phyloP scores from a whole-genome alignment of 2,797 vertebrate genomes.

The Loriculus beryllinus region DNA sequence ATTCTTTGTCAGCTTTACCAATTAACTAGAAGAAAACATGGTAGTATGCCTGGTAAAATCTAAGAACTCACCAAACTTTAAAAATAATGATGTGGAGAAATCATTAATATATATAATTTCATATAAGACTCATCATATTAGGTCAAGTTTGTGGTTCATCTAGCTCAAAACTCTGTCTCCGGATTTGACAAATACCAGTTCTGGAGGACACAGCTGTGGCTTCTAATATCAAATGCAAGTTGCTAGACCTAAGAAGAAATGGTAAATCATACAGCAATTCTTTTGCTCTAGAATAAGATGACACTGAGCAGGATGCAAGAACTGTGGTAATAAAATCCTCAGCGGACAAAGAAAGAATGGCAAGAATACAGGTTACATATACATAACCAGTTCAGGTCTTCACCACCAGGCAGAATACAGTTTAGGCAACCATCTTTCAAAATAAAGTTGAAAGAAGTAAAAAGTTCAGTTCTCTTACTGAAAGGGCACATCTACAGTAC shows the following conservation, averaged over 20 bases:
- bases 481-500: neutral
- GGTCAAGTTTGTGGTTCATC: neutral
- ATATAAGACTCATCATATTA: neutral
- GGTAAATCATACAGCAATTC: neutral
- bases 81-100: neutral
- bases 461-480: neutral
- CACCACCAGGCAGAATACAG: neutral
- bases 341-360: neutral
- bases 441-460: neutral
- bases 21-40: neutral
- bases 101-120: neutral
- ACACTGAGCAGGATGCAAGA: neutral
- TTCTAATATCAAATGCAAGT: neutral
- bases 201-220: neutral
- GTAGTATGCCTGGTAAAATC: neutral
- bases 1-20: neutral
- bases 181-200: neutral
- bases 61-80: neutral
- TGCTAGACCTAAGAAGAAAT: neutral
- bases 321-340: neutral
- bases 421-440: neutral
- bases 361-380: neutral
- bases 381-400: rapidly evolving
- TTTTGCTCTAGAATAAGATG: neutral
- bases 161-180: neutral